Percentiles rank a stretch among this genome's conserved stretches.
Conservation (phyloP, 2,888 invertebrate genomes). For the Mechanitis messenoides region DNA sequence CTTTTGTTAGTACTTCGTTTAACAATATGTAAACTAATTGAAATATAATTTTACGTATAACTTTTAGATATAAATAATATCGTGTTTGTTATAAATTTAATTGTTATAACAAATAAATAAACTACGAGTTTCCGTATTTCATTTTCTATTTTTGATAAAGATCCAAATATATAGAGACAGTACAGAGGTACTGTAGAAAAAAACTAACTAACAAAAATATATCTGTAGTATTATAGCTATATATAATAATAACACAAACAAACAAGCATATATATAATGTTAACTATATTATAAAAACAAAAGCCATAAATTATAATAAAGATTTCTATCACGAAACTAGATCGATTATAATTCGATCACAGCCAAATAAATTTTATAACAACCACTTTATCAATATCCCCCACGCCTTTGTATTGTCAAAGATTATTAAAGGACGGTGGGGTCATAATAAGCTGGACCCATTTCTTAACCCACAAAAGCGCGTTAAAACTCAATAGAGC, state of each 20-base stretch:
- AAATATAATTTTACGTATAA: too few relatives aligned
- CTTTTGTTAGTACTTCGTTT: too few relatives aligned
- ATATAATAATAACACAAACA: background rate
- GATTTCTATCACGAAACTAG: conserved; percentile 51
- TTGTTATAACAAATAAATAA: too few relatives aligned
- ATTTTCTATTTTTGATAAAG: too few relatives aligned
- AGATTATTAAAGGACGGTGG: conserved; percentile 21
- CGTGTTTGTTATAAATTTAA: too few relatives aligned
- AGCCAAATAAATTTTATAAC: conserved; percentile 61
- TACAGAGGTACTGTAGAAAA: too few relatives aligned
- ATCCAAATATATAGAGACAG: too few relatives aligned
- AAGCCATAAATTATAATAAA: conserved; percentile 32
- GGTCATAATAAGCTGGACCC: conserved; percentile 48
- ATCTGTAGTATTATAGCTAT: too few relatives aligned
- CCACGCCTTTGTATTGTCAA: conserved; percentile 34
- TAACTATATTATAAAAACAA: background rate
- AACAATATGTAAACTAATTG: too few relatives aligned
- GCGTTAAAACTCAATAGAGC: conserved; percentile 67
- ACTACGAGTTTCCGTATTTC: too few relatives aligned
- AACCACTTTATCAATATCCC: conserved; percentile 25
- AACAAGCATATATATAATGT: background rate
- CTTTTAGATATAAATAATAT: too few relatives aligned
- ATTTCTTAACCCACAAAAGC: conserved; percentile 67
- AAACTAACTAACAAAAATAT: too few relatives aligned
- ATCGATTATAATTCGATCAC: conserved; percentile 69